These are phyloP conservation scores for Ectemnius continuus DNA, from an alignment of 2,888 invertebrate species.

Conservation along the genomic window DNA sequence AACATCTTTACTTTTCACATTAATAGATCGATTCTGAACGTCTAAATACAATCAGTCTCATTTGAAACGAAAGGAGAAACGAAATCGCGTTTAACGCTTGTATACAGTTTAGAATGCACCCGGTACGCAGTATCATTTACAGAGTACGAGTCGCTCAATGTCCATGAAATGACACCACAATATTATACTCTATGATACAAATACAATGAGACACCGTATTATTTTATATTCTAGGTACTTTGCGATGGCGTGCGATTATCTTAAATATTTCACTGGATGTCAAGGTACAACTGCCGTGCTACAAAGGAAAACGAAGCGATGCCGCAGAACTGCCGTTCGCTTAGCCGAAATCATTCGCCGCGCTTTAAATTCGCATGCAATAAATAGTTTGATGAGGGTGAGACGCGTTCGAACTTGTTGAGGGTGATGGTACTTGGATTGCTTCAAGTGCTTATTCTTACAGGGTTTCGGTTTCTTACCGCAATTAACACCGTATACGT, in stretches of 20 bases:
- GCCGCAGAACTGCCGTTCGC: slow-evolving; percentile 20
- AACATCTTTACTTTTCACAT: slow-evolving; percentile 14
- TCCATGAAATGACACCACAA: slow-evolving; percentile 68
- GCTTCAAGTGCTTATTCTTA: no score
- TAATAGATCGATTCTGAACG: slow-evolving; percentile 22
- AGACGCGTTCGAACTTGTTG: no score
- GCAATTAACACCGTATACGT: no score
- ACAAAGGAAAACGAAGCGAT: slow-evolving; percentile 29
- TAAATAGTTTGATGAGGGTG: neutral
- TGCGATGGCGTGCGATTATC: slow-evolving; percentile 66
- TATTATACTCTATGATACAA: slow-evolving; percentile 71
- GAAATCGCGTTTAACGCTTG: slow-evolving; percentile 42
- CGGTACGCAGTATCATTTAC: slow-evolving; percentile 61
- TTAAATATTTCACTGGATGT: slow-evolving; percentile 42
- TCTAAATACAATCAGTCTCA: slow-evolving; percentile 36
- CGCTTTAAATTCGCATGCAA: neutral
- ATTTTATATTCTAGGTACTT: slow-evolving; percentile 67
- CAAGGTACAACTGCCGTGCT: slow-evolving; percentile 35
- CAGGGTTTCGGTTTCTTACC: no score
- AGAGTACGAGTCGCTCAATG: slow-evolving; percentile 63
- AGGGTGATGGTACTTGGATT: no score
- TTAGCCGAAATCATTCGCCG: slow-evolving; percentile 18
- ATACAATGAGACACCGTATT: slow-evolving; percentile 73
- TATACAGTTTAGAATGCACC: slow-evolving; percentile 68
- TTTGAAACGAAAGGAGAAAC: slow-evolving; percentile 23